Evolutionary conservation across 2,888 invertebrate genomes (phyloP), one percentile per base, ranked within the genome.

Genomic region (Andrena haemorrhoa): DNA sequence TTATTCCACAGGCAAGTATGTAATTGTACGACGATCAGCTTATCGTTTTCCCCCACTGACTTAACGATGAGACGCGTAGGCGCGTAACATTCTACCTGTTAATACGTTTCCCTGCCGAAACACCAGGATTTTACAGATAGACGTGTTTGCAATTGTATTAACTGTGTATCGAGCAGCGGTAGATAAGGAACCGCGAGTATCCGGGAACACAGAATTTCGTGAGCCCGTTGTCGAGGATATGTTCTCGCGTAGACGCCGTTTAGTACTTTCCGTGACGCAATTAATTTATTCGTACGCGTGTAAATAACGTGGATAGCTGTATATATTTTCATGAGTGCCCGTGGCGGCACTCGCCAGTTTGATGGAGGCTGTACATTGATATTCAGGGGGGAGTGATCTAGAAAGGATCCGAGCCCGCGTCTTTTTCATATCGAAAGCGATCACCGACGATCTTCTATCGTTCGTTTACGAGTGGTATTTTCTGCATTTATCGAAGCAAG

Each of bases 221-320:
- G 31, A 49, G 33, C 20, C 74, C 31, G 0, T 29, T 35, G 26
- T 20, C 33, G 10, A 47, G 35, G 68, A 64, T 69, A 47, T 23
- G 56, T 23, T 58, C 49, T 63, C 49, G 77, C 51, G 66, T 41
- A 73, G 41, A 71, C 26, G 26, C 33, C 60, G 33, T 64, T 64
- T 29, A 5, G 20, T 58, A 47, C 56, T 58, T 64, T 69, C n/a
- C 29, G 41, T 10, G 20, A 71, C n/a, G 16, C 16, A 31, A 72
- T 68, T 72, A 68, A 80, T 63, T 68, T 78, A 78, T 78, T 79
- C 31, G 26, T 65, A 58, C 60, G 53, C 71, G 51, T 80, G 72
- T 79, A 80, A 72, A 73, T 78, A 72, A 56, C 31, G 41, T 63
- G 29, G 56, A 63, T 56, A 41, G 53, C n/a, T 72, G 79, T 75